A percentile compares a stretch with the other conserved stretches of the same genome.
phyloP scores from a whole-genome alignment of 2,797 vertebrate genomes.

The Lepilemur ruficaudatus region DNA sequence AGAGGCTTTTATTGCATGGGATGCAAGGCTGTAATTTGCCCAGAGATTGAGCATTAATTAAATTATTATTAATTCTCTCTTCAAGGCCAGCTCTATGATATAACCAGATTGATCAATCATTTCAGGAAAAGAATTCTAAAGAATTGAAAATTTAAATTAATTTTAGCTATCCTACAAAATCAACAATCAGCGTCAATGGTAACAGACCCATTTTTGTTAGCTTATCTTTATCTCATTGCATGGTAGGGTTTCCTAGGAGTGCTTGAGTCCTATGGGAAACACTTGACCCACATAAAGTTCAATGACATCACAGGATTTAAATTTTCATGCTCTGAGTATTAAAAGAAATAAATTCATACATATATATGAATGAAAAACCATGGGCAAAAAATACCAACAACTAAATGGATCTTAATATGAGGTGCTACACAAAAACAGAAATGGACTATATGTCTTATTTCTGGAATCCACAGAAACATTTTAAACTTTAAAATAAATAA shows the following conservation, averaged over 20 bases:
- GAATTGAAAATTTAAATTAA: conserved; percentile 16
- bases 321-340: background rate
- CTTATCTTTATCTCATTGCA: background rate
- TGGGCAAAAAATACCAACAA: conserved; percentile 34
- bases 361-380: background rate
- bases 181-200: background rate
- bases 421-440: background rate
- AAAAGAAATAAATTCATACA: conserved; percentile 39
- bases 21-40: background rate
- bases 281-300: background rate
- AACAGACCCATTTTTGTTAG: background rate
- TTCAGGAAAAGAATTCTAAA: conserved; percentile 10
- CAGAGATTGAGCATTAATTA: background rate
- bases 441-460: conserved; percentile 43
- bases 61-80: background rate
- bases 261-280: background rate
- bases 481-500: conserved; percentile 55
- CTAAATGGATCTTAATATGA: background rate
- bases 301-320: background rate
- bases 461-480: conserved; percentile 49
- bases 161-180: background rate
- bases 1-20: background rate
- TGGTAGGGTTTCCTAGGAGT: background rate
- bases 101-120: background rate
- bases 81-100: background rate